A percentile compares a stretch with the other conserved stretches of the same genome.
Evolutionary conservation across 23 tunicate genomes (phyloP).

Genomic region (Oikopleura dioica): DNA sequence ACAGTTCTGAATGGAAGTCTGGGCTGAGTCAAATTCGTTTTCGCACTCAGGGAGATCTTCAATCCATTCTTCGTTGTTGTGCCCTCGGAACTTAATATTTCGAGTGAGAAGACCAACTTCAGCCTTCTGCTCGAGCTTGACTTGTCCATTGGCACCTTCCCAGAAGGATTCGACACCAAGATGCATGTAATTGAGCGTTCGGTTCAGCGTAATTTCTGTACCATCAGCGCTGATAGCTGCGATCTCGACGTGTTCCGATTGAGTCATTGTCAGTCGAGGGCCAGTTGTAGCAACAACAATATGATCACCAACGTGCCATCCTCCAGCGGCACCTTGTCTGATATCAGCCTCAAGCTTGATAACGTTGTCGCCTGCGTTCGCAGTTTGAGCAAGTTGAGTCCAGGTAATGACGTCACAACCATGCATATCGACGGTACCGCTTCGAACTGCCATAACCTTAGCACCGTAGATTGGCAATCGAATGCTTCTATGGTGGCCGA

Average conservation of each 20-base stretch:
- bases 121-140: slow-evolving; percentile 17
- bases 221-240: background rate
- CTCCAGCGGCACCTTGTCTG: slow-evolving; percentile 22
- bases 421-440: slow-evolving; percentile 69
- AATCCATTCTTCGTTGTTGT: slow-evolving; percentile 34
- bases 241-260: slow-evolving; percentile 9
- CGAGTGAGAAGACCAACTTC: slow-evolving; percentile 75
- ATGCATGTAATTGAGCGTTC: background rate
- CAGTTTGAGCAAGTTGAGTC: slow-evolving; percentile 32
- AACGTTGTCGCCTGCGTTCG: slow-evolving; percentile 30
- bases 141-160: slow-evolving; percentile 8
- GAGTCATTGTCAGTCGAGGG: slow-evolving; percentile 2
- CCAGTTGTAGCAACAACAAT: slow-evolving; percentile 81
- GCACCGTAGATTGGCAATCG: slow-evolving; percentile 90
- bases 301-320: slow-evolving; percentile 57
- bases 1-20: slow-evolving; percentile 56
- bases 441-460: slow-evolving; percentile 53
- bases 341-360: slow-evolving; percentile 19
- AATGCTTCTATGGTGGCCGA: slow-evolving; percentile 41
- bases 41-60: slow-evolving; percentile 31
- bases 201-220: background rate
- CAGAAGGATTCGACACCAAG: background rate
- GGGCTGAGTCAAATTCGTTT: slow-evolving; percentile 54
- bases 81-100: slow-evolving; percentile 70
- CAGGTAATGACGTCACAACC: slow-evolving; percentile 41